phyloP scores from a whole-genome alignment of 2,888 invertebrate genomes.

The Tetragnatha montana region DNA sequence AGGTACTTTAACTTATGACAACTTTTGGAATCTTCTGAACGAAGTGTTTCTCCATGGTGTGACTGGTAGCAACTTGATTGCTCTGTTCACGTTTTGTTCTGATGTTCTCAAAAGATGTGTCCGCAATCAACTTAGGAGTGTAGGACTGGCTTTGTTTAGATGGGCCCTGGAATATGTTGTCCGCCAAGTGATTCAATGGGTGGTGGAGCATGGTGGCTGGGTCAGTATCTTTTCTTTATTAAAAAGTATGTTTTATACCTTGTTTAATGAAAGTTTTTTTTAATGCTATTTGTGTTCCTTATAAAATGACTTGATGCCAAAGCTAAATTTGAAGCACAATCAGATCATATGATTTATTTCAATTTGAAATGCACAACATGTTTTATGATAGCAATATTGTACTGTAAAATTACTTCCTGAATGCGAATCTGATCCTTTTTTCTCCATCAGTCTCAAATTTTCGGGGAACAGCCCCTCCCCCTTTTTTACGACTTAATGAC shows the following conservation, averaged over 20 bases:
- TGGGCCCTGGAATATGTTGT: slow-evolving; percentile 75
- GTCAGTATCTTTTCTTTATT: slow-evolving; percentile 67
- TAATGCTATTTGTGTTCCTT: not conserved
- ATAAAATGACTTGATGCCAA: not conserved
- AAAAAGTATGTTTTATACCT: too few species aligned
- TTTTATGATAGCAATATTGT: too few species aligned
- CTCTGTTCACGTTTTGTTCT: slow-evolving; percentile 76
- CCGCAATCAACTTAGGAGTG: slow-evolving; percentile 60
- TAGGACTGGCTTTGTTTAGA: slow-evolving; percentile 70
- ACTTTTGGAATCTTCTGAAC: slow-evolving; percentile 73
- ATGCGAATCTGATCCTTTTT: too few species aligned
- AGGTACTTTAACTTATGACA: slow-evolving; percentile 72
- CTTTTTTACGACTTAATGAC: too few species aligned
- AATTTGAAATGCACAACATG: too few species aligned
- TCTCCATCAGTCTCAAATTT: too few species aligned
- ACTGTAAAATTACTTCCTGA: too few species aligned
- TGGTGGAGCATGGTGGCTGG: slow-evolving; percentile 75
- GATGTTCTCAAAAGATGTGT: slow-evolving; percentile 75
- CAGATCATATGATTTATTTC: too few species aligned
- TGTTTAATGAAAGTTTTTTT: not conserved
- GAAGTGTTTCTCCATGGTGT: slow-evolving; percentile 74
- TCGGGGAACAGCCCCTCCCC: too few species aligned
- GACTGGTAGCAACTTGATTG: slow-evolving; percentile 74
- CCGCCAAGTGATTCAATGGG: slow-evolving; percentile 74
- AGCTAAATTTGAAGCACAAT: too few species aligned